Evolutionary conservation across 2,888 invertebrate species (phyloP).

Genomic region (Volucella inanis): DNA sequence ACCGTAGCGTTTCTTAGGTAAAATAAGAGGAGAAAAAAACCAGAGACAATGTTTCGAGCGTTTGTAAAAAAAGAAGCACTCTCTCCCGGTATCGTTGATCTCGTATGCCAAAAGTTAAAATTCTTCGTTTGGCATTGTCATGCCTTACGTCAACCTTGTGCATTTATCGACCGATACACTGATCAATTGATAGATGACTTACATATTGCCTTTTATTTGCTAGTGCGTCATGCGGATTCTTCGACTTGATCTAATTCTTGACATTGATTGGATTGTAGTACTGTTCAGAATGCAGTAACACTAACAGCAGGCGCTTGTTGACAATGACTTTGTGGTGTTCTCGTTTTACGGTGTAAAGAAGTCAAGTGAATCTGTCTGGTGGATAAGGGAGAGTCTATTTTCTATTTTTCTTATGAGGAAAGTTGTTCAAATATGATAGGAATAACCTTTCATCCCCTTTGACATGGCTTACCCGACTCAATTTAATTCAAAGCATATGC

Average conservation of each 20-base stretch:
- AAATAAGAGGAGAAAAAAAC: slow-evolving; percentile 4
- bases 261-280: slow-evolving; percentile 29
- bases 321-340: slow-evolving; percentile 54
- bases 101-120: slow-evolving; percentile 49
- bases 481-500: slow-evolving; percentile 52
- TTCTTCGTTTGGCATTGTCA: slow-evolving; percentile 32
- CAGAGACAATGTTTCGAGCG: slow-evolving; percentile 32
- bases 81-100: slow-evolving; percentile 19
- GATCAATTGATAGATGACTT: slow-evolving; percentile 45
- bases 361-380: slow-evolving; percentile 36
- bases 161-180: slow-evolving; percentile 30
- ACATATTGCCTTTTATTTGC: slow-evolving; percentile 5
- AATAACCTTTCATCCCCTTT: slow-evolving; percentile 14
- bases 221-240: slow-evolving; percentile 40
- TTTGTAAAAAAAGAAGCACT: slow-evolving; percentile 26
- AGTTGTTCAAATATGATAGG: slow-evolving; percentile 7
- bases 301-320: slow-evolving; percentile 14
- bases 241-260: slow-evolving; percentile 53
- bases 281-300: not conserved
- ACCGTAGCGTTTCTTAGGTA: slow-evolving; percentile 1
- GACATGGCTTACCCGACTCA: not conserved
- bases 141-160: slow-evolving; percentile 51
- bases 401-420: not conserved
- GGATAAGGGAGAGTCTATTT: slow-evolving; percentile 7
- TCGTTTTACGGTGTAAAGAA: slow-evolving; percentile 17